phyloP scores from a whole-genome alignment of 2,888 invertebrate genomes.

The Cephonodes hylas region DNA sequence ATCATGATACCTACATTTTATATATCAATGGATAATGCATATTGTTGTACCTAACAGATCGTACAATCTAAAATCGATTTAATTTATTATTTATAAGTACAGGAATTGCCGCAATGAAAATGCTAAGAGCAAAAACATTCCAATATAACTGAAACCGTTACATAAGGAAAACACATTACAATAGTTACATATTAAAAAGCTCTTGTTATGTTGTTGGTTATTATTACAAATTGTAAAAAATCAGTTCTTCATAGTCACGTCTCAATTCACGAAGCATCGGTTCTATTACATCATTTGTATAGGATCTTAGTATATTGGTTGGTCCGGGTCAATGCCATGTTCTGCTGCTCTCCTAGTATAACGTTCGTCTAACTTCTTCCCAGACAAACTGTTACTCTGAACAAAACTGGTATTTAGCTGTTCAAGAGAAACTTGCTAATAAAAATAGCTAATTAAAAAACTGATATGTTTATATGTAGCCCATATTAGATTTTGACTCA shows the following conservation, averaged over 20 bases:
- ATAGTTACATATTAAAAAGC: background rate
- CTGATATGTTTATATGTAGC: no score
- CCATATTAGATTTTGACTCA: no score
- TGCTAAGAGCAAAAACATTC: background rate
- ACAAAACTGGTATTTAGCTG: background rate
- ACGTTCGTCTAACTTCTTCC: background rate
- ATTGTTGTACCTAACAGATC: background rate
- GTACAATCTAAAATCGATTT: background rate
- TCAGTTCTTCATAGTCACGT: background rate
- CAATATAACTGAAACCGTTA: background rate
- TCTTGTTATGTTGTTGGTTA: background rate
- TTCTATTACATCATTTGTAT: constrained; percentile 4
- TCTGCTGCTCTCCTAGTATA: background rate
- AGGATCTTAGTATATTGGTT: background rate
- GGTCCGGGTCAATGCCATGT: constrained; percentile 5
- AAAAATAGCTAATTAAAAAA: background rate
- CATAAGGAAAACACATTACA: background rate
- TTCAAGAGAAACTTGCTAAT: background rate
- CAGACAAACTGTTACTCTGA: background rate
- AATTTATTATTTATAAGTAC: no score
- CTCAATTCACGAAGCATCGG: constrained; percentile 5
- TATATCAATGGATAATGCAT: background rate
- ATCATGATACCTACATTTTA: background rate
- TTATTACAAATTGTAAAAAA: background rate
- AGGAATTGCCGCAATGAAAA: background rate